Conservation (phyloP, 2,113 vertebrate species). For the Saimiri boliviensis region DNA sequence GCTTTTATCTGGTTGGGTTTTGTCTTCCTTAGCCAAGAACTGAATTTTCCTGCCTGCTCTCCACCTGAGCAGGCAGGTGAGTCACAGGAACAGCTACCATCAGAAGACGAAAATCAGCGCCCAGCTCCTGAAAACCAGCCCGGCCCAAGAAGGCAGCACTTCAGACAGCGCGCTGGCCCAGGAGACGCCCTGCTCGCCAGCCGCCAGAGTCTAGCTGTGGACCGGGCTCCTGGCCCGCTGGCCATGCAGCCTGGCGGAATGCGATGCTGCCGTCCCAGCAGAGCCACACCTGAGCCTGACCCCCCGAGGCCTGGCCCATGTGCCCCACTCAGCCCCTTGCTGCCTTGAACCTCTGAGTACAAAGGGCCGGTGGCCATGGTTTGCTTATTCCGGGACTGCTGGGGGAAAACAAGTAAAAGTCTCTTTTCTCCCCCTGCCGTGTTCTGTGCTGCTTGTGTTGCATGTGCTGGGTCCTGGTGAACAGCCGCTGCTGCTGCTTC, state of each 20-base stretch:
- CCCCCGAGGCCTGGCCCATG: fast-evolving
- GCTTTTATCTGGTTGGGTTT: constrained; percentile 4
- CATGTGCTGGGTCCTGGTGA: constrained; percentile 79
- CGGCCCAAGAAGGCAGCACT: constrained; percentile 22
- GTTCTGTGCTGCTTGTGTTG: constrained; percentile 82
- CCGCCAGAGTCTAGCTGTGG: constrained; percentile 19
- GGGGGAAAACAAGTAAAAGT: constrained; percentile 86
- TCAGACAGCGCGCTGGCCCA: not conserved
- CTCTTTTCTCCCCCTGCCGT: constrained; percentile 76
- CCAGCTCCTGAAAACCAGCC: not conserved
- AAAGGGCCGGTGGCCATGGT: constrained; percentile 80
- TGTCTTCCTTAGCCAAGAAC: constrained; percentile 44
- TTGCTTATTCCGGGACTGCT: constrained; percentile 87
- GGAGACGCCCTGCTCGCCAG: not conserved
- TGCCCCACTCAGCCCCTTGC: not conserved
- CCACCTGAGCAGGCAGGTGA: constrained; percentile 35
- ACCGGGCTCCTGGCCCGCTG: not conserved
- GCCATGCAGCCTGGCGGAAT: not conserved
- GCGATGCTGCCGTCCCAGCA: not conserved
- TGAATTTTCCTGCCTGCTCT: constrained; percentile 61
- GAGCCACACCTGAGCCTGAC: constrained; percentile 9
- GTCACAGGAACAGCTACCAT: not conserved
- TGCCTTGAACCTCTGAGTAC: constrained; percentile 51
- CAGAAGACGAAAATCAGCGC: constrained; percentile 68
- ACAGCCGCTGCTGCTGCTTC: constrained; percentile 77